These are phyloP conservation scores for Brachystomella parvula DNA, from an alignment of 1,140 invertebrate species.

Conservation along the genomic window DNA sequence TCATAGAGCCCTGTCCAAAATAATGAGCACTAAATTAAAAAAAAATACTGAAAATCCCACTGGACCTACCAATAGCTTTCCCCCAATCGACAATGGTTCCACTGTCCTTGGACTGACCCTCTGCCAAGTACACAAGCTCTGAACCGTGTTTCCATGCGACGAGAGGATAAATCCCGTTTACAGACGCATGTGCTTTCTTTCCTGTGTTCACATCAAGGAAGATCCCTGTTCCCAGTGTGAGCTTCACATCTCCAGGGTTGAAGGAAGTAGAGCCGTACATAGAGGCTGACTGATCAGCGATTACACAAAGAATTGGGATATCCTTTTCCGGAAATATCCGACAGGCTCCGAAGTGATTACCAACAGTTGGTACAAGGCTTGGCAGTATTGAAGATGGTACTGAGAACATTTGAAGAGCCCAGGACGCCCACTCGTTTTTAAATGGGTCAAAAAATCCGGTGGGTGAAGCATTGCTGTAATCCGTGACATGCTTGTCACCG, in stretches of 20 bases:
- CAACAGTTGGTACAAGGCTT: conserved; percentile 65
- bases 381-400: conserved; percentile 70
- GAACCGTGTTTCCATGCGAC: conserved; percentile 62
- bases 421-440: conserved; percentile 65
- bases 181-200: conserved; percentile 61
- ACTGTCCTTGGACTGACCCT: conserved; percentile 77
- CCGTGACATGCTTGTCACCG: conserved; percentile 63
- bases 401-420: conserved; percentile 57
- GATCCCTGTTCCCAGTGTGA: conserved; percentile 89
- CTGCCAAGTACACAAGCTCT: conserved; percentile 64
- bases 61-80: conserved; percentile 57
- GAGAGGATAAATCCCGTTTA: conserved; percentile 72
- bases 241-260: conserved; percentile 69
- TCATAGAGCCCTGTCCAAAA: conserved; percentile 62
- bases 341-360: conserved; percentile 44
- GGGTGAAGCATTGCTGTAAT: conserved; percentile 77
- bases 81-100: conserved; percentile 83
- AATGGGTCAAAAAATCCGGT: conserved; percentile 93
- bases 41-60: background rate
- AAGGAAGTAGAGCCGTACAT: conserved; percentile 87
- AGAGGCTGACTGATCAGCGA: conserved; percentile 66
- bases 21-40: too few species aligned
- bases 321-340: conserved; percentile 27
- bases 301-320: conserved; percentile 33
- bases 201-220: conserved; percentile 88